phyloP scores from a whole-genome alignment of 2,888 invertebrate species.

The Clanis bilineata region DNA sequence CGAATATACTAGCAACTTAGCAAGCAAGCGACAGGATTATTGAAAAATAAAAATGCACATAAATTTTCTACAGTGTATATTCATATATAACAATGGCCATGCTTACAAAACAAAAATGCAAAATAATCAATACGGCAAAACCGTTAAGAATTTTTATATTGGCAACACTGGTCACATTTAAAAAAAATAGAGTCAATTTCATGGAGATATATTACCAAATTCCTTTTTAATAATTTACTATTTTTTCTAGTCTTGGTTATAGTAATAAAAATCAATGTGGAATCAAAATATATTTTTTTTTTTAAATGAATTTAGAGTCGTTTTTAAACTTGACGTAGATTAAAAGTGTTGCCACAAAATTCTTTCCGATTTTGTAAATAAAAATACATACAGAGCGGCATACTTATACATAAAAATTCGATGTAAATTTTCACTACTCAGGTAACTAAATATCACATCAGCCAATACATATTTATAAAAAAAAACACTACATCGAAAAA shows the following conservation, averaged over 20 bases:
- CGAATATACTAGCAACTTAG: conserved; percentile 56
- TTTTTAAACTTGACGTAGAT: background rate
- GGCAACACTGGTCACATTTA: background rate
- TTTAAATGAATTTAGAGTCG: background rate
- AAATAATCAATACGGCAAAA: conserved; percentile 1
- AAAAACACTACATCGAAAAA: background rate
- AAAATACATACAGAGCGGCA: background rate
- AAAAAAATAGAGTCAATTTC: background rate
- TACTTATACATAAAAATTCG: conserved; percentile 17
- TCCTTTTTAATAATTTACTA: no score
- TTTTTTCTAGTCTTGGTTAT: no score
- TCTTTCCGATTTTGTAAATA: background rate
- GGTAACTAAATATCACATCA: conserved; percentile 14
- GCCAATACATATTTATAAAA: background rate
- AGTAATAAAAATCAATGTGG: no score
- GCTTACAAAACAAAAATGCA: conserved; percentile 35
- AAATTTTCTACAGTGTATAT: conserved; percentile 61
- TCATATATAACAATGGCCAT: conserved; percentile 75
- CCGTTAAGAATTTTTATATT: background rate
- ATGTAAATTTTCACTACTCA: conserved; percentile 26
- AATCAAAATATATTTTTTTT: no score
- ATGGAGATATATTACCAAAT: no score
- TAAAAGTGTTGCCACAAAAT: background rate
- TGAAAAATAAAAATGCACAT: conserved; percentile 65
- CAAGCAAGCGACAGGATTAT: conserved; percentile 30